Evolutionary conservation across 2,797 vertebrate species (phyloP).

Genomic region (Crocidura indochinensis): DNA sequence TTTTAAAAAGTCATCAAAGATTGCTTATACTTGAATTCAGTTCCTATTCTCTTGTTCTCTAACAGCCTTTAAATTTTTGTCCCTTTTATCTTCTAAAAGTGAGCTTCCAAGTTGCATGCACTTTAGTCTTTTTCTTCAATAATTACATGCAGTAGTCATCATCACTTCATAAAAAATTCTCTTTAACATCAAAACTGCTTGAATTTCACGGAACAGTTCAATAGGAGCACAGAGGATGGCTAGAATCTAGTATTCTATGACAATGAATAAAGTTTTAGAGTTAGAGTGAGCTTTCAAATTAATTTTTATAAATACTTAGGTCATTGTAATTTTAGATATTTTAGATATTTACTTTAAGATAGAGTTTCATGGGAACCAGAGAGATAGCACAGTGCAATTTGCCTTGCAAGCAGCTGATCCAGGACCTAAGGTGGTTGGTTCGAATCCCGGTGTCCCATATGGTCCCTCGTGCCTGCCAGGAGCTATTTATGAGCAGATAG

Average conservation of each 20-base stretch:
- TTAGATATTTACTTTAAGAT: not conserved
- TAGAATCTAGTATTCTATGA: not conserved
- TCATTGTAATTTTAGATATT: not conserved
- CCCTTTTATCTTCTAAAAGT: conserved; percentile 10
- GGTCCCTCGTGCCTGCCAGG: too few species aligned
- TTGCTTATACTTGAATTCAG: not conserved
- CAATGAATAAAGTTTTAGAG: not conserved
- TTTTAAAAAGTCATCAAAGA: not conserved
- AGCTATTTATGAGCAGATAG: too few species aligned
- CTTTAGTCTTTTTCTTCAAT: not conserved
- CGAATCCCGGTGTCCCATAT: too few species aligned
- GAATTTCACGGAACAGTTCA: not conserved
- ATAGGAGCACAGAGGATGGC: not conserved
- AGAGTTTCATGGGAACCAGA: conserved; percentile 20
- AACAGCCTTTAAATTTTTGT: not conserved
- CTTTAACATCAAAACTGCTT: not conserved
- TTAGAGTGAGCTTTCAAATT: not conserved
- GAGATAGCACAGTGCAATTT: too few species aligned
- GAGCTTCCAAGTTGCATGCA: not conserved
- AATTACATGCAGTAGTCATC: not conserved
- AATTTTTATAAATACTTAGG: conserved; percentile 18
- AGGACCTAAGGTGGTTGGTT: too few species aligned
- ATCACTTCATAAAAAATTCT: not conserved
- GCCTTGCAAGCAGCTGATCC: too few species aligned
- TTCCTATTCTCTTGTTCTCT: not conserved